A percentile compares a stretch with the other conserved stretches of the same genome.
Evolutionary conservation across 2,113 vertebrate species (phyloP).

Genomic region (Eretmochelys imbricata): DNA sequence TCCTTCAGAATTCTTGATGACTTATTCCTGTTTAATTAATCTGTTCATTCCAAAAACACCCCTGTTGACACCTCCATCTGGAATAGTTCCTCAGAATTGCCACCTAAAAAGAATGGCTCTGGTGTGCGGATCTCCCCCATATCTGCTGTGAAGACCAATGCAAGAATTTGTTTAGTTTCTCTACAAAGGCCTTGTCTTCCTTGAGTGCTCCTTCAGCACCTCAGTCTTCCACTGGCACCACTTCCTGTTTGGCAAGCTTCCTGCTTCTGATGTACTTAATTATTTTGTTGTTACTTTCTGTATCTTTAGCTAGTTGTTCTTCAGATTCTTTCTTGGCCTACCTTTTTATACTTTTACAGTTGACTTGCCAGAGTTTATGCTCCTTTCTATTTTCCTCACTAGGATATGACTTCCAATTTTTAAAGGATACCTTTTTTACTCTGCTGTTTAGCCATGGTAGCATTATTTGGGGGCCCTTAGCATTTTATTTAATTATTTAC

Average conservation of each 20-base stretch:
- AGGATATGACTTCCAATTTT: neutral
- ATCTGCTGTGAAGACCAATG: neutral
- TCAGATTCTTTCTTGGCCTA: neutral
- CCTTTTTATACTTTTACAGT: neutral
- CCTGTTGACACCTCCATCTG: neutral
- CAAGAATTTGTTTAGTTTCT: neutral
- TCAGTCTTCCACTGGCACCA: neutral
- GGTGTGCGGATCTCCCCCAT: neutral
- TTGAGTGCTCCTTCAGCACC: neutral
- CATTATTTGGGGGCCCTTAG: neutral
- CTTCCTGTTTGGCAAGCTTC: neutral
- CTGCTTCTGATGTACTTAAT: neutral
- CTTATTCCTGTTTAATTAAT: neutral
- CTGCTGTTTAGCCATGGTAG: neutral
- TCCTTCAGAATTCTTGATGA: neutral
- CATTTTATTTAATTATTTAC: neutral
- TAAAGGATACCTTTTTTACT: neutral
- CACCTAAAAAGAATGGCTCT: neutral
- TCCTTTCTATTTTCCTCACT: neutral
- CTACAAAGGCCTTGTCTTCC: neutral
- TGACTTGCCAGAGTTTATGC: neutral
- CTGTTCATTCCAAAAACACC: neutral
- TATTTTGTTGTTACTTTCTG: neutral
- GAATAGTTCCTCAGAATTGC: neutral
- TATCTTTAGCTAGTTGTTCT: neutral